Conservation (phyloP, 1,140 invertebrate species). For the Trichogramma pretiosum region DNA sequence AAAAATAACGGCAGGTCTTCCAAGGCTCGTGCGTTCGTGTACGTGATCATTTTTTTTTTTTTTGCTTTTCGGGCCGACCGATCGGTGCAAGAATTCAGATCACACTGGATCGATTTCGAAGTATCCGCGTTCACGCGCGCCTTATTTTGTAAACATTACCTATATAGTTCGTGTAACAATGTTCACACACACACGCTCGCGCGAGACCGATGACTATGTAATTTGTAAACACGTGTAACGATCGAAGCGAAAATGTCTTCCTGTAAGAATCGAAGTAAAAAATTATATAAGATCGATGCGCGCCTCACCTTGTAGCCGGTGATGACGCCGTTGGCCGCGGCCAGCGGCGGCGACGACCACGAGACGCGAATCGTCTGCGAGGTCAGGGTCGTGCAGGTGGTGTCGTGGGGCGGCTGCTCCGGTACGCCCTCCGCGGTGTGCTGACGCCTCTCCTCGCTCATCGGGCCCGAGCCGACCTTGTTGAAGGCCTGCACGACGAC, state of each 20-base stretch:
- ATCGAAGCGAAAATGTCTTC: no score
- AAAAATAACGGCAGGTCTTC: no score
- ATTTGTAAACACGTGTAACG: no score
- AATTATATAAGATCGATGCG: no score
- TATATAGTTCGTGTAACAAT: no score
- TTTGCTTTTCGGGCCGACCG: no score
- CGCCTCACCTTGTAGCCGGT: slow-evolving; percentile 83
- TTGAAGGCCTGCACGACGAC: slow-evolving; percentile 94
- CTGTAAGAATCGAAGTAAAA: no score
- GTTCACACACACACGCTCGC: no score
- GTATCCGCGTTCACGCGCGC: not conserved
- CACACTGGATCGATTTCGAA: not conserved
- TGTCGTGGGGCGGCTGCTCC: slow-evolving; percentile 85
- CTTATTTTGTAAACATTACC: no score
- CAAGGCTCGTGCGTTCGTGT: no score
- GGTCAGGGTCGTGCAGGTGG: slow-evolving; percentile 81
- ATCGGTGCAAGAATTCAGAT: not conserved
- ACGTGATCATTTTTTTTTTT: no score
- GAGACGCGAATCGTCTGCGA: slow-evolving; percentile 88
- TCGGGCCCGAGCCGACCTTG: slow-evolving; percentile 83
- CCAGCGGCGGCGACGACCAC: slow-evolving; percentile 84
- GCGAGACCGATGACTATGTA: no score
- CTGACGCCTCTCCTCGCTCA: slow-evolving; percentile 79
- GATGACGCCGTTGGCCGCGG: slow-evolving; percentile 86
- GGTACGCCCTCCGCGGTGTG: slow-evolving; percentile 89